Evolutionary conservation across 1,140 invertebrate genomes (phyloP).

Genomic region (Philotrypesis tridentata): DNA sequence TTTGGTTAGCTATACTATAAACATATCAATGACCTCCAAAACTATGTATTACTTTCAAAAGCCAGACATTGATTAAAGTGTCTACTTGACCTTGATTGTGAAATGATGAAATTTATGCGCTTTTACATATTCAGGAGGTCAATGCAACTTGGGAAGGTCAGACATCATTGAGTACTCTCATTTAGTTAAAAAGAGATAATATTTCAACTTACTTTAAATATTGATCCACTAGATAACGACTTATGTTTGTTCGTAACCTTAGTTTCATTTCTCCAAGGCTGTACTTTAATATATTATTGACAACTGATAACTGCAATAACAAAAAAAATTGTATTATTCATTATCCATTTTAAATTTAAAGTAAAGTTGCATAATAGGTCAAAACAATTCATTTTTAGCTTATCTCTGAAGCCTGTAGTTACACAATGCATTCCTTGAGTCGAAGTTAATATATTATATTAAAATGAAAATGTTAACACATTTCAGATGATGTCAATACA

Average conservation of each 20-base stretch:
- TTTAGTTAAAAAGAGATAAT: background rate
- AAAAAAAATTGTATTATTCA: slow-evolving; percentile 9
- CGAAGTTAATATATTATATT: background rate
- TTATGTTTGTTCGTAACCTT: slow-evolving; percentile 91
- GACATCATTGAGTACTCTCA: background rate
- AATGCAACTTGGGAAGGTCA: background rate
- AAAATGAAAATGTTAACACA: too few species aligned
- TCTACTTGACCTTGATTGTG: background rate
- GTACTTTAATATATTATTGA: slow-evolving; percentile 96
- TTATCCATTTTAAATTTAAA: background rate
- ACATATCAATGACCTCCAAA: slow-evolving; percentile 28
- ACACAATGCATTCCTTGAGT: background rate
- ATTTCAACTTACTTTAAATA: slow-evolving; percentile 88
- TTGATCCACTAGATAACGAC: slow-evolving; percentile 89
- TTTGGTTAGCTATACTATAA: background rate
- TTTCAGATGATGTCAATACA: too few species aligned
- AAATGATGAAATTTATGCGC: slow-evolving; percentile 1
- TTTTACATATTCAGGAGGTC: slow-evolving; percentile 23
- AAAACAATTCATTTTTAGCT: slow-evolving; percentile 15
- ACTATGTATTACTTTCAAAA: slow-evolving; percentile 35
- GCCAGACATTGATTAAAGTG: slow-evolving; percentile 15
- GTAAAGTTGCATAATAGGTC: slow-evolving; percentile 48
- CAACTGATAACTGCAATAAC: slow-evolving; percentile 84
- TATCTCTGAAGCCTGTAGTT: background rate
- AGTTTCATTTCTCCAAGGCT: slow-evolving; percentile 95